Evolutionary conservation across 2,888 invertebrate genomes (phyloP).

Genomic region (Melangyna quadrimaculata): DNA sequence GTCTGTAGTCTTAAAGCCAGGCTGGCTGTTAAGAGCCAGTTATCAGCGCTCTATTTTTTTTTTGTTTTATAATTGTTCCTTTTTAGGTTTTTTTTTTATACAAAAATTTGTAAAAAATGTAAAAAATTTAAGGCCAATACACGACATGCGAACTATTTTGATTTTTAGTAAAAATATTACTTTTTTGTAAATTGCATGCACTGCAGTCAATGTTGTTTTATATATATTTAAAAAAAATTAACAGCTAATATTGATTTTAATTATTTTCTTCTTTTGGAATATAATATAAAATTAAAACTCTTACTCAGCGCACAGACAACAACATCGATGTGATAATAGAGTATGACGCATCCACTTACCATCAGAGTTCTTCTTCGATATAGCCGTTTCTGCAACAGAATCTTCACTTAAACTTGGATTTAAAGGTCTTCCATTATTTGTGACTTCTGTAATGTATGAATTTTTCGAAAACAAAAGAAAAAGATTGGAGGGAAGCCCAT

Average conservation of each 20-base stretch:
- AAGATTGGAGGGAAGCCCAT: constrained; percentile 47
- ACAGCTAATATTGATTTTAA: constrained; percentile 12
- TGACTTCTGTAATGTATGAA: constrained; percentile 81
- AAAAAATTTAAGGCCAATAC: constrained; percentile 4
- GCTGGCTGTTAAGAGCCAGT: background rate
- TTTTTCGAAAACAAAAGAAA: constrained; percentile 71
- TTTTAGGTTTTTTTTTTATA: background rate
- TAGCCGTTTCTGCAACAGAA: constrained; percentile 89
- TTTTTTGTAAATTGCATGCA: constrained; percentile 29
- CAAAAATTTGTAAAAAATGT: background rate
- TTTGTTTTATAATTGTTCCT: background rate
- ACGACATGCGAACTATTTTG: constrained; percentile 27
- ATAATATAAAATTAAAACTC: constrained; percentile 40
- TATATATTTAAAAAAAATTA: background rate
- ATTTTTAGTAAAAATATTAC: background rate
- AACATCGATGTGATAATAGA: constrained; percentile 73
- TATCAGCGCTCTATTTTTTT: background rate
- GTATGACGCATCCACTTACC: constrained; percentile 84
- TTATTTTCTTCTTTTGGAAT: background rate
- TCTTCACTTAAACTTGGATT: constrained; percentile 91
- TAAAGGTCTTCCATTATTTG: constrained; percentile 83
- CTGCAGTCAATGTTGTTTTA: constrained; percentile 8
- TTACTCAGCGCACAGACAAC: constrained; percentile 71
- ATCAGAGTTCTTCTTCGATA: constrained; percentile 91
- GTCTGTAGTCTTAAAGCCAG: background rate